Conservation (phyloP, 2,888 invertebrate species). For the Callimorpha dominula region DNA sequence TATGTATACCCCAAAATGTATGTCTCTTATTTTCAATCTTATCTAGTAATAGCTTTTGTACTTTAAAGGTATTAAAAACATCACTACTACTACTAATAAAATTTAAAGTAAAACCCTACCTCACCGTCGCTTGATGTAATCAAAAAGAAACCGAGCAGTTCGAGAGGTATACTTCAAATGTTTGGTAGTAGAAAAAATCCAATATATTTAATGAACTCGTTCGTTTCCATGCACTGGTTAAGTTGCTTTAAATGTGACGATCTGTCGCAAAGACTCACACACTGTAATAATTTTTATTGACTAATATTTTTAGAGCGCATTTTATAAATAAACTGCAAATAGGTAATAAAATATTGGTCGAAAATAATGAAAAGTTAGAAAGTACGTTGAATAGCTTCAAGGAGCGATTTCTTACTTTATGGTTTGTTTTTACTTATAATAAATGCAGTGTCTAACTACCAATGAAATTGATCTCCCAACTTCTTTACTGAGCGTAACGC, state of each 20-base stretch:
- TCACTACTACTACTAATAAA: neutral
- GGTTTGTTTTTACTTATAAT: neutral
- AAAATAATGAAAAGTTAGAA: too few relatives aligned
- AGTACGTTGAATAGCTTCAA: neutral
- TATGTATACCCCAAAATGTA: neutral
- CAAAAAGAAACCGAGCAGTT: neutral
- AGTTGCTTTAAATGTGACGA: neutral
- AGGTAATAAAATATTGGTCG: neutral
- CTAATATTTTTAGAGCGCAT: neutral
- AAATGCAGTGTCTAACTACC: neutral
- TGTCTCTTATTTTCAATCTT: too few relatives aligned
- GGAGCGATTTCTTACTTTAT: neutral
- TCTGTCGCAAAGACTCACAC: neutral
- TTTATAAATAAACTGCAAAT: neutral
- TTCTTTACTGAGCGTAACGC: slow-evolving; percentile 26
- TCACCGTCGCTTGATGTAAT: neutral
- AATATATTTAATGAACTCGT: neutral
- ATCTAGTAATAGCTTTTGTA: too few relatives aligned
- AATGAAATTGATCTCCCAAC: slow-evolving; percentile 21
- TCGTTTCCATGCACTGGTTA: neutral
- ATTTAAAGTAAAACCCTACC: neutral
- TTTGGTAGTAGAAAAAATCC: neutral
- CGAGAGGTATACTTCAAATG: neutral
- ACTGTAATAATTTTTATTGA: neutral
- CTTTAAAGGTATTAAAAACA: neutral